A percentile compares a stretch with the other conserved stretches of the same genome.
Conservation (phyloP, 2,888 invertebrate species). For the Latrodectus elegans region DNA sequence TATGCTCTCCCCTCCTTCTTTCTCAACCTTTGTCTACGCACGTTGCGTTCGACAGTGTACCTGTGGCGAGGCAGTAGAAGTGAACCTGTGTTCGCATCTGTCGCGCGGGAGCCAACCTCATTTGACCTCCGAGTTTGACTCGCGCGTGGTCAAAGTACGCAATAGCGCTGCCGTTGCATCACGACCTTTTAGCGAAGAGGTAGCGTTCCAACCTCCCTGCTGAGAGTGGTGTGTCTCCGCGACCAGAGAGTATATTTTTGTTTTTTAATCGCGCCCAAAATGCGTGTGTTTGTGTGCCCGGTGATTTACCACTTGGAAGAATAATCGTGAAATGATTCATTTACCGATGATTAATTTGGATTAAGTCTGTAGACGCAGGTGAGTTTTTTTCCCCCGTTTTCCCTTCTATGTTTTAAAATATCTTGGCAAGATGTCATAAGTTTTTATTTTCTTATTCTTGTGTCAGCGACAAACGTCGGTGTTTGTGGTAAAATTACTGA, state of each 20-base stretch:
- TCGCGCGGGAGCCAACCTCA: constrained; percentile 46
- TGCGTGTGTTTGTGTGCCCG: too few species aligned
- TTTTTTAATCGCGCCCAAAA: not conserved
- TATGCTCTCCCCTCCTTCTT: constrained; percentile 13
- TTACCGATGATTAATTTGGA: not conserved
- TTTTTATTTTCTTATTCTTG: too few species aligned
- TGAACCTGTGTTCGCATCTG: constrained; percentile 55
- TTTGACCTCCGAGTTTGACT: constrained; percentile 58
- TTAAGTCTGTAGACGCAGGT: not conserved
- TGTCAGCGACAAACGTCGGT: too few species aligned
- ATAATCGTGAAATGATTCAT: too few species aligned
- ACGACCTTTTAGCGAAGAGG: constrained; percentile 25
- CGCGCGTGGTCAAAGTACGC: constrained; percentile 65
- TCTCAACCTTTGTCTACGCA: constrained; percentile 66
- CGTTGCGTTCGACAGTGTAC: constrained; percentile 65
- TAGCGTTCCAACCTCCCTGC: not conserved
- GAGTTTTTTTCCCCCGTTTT: too few species aligned
- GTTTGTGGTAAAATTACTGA: too few species aligned
- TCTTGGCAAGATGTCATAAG: too few species aligned
- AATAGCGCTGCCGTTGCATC: constrained; percentile 24
- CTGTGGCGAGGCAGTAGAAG: constrained; percentile 55
- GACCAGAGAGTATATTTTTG: not conserved
- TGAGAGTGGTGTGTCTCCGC: not conserved
- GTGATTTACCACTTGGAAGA: too few species aligned
- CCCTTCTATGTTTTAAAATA: too few species aligned